Evolutionary conservation across 2,113 vertebrate genomes (phyloP), one percentile per base, ranked within the genome.

Genomic region (Pithys albifrons): DNA sequence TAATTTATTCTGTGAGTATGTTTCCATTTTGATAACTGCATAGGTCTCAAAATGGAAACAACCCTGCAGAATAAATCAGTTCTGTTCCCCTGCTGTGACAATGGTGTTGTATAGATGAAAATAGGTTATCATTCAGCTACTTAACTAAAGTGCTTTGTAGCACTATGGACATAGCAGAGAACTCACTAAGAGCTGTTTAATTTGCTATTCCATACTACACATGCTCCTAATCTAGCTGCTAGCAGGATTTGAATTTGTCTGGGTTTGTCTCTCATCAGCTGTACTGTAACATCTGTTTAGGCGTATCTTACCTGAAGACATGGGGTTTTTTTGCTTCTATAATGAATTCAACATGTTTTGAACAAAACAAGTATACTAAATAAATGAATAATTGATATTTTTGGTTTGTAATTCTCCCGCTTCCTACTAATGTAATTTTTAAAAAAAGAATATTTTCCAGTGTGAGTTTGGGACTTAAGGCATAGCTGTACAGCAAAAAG

Each of bases 221-320:
- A 6, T 71, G 48, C 29, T 79, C 8, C 23, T 84, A 31, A 48
- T n/a, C 3, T 80, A 76, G 31, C 11, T 69, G 33, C 20, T 72
- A 64, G 49, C 12, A 77, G 6, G 33, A 65, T 59, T 88, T 69
- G n/a, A 55, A 55, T 4, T 65, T 91, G 24, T 46, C 22, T 25
- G 55, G 14, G 35, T 69, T 77, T 81, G 28, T 45, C 25, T 49
- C 39, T 14, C 22, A 41, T 51, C 54, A 77, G 35, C 61, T 61
- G 9, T 37, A 12, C 28, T 59, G 12, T 41, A 84, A 79, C 19
- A 55, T 55, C 55, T 61, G 17, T 1, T 1, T 31, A 31, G 43
- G 12, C 0, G 0, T 41, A 70, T 4, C 16, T 73, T 54, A 64
- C 6, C 17, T 22, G 16, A 37, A 94, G 7, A 76, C 49, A 14